A percentile compares a stretch with the other conserved stretches of the same genome.
These are phyloP conservation scores for Chaetodon auriga DNA, from an alignment of 2,113 vertebrate species.

Conservation along the genomic window DNA sequence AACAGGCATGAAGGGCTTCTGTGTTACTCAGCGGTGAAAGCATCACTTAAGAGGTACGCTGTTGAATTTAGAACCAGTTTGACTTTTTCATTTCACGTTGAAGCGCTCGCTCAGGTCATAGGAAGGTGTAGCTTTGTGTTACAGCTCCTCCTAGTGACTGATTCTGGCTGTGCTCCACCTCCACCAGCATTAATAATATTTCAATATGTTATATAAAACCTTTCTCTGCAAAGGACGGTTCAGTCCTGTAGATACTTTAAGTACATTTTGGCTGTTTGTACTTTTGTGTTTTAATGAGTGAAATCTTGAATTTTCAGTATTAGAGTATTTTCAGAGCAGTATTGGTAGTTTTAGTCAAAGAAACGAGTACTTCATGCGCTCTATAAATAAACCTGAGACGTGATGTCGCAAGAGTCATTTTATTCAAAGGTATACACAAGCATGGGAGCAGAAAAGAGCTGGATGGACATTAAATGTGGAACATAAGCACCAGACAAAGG, in stretches of 20 bases:
- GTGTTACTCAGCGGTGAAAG: not conserved
- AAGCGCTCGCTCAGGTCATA: not conserved
- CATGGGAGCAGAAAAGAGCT: not conserved
- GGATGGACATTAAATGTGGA: not conserved
- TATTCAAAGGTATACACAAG: constrained; percentile 41
- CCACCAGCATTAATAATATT: not conserved
- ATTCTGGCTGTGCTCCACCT: not conserved
- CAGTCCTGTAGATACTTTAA: too few species aligned
- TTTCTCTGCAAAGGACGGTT: too few species aligned
- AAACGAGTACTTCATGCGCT: too few species aligned
- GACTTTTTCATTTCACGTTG: not conserved
- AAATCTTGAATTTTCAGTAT: not conserved
- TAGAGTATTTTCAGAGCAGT: too few species aligned
- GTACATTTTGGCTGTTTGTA: too few species aligned
- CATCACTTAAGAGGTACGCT: not conserved
- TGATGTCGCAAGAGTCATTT: constrained; percentile 3
- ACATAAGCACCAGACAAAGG: not conserved
- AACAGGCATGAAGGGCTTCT: not conserved
- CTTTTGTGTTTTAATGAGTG: too few species aligned
- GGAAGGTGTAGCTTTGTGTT: not conserved
- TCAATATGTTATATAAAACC: too few species aligned
- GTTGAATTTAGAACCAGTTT: not conserved
- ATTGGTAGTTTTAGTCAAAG: too few species aligned
- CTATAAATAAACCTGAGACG: not conserved
- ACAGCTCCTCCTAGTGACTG: constrained; percentile 41